These are phyloP conservation scores for Epinephelus moara DNA, from an alignment of 2,113 vertebrate species.

Conservation along the genomic window DNA sequence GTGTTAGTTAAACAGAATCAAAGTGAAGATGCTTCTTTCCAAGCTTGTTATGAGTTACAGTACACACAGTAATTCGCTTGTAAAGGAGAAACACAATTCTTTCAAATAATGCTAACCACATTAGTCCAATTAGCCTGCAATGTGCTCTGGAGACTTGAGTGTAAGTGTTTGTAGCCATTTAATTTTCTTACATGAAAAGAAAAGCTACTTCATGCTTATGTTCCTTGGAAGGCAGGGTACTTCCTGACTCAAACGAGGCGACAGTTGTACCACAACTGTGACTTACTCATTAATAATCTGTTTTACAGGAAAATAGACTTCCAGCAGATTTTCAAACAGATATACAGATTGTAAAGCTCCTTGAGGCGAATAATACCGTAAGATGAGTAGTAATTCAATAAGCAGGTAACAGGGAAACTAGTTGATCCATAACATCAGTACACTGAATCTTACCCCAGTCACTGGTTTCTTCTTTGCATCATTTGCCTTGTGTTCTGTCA, in stretches of 20 bases:
- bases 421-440: not conserved
- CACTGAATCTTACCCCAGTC: not conserved
- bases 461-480: not conserved
- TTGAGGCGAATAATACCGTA: not conserved
- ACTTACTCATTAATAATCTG: not conserved
- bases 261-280: not conserved
- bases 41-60: not conserved
- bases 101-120: not conserved
- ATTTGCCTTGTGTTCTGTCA: not conserved
- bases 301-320: not conserved
- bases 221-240: not conserved
- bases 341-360: not conserved
- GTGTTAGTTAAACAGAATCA: not conserved
- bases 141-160: not conserved
- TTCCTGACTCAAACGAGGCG: not conserved
- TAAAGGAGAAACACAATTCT: not conserved
- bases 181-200: not conserved
- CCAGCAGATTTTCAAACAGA: not conserved
- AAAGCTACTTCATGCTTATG: not conserved
- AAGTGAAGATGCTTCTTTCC: conserved; percentile 1
- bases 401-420: not conserved
- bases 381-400: not conserved
- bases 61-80: not conserved
- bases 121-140: not conserved
- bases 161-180: conserved; percentile 8